These are phyloP conservation scores for Steatocranus sp. DNA, from an alignment of 2,797 vertebrate genomes.

Conservation along the genomic window DNA sequence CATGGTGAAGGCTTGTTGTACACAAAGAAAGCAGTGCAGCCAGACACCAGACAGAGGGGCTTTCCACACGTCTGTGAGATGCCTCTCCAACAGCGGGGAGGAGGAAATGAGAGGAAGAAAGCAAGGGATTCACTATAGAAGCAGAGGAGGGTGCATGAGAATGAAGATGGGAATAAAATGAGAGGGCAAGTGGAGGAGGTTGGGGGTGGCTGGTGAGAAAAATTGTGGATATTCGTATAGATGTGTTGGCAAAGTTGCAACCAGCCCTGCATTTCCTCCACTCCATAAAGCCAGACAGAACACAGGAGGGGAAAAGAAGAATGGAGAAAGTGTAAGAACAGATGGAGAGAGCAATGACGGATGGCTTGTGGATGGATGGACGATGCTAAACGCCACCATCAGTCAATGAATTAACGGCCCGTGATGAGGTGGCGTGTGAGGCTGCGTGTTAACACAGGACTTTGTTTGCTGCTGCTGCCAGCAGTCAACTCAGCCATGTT, in stretches of 20 bases:
- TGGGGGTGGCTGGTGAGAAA: not conserved
- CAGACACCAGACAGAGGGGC: constrained; percentile 19
- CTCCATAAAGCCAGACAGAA: not conserved
- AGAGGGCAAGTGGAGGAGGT: not conserved
- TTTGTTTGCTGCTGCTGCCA: constrained; percentile 25
- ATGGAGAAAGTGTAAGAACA: constrained; percentile 20
- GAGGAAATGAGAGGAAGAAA: not conserved
- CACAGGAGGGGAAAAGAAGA: not conserved
- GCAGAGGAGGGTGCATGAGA: not conserved
- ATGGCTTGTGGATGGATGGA: constrained; percentile 44
- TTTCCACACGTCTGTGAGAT: constrained; percentile 5
- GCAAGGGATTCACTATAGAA: not conserved
- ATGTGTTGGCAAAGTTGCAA: constrained; percentile 1
- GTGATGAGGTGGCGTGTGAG: constrained; percentile 34
- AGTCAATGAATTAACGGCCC: constrained; percentile 61
- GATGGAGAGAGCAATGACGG: constrained; percentile 45
- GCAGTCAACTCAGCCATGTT: constrained; percentile 46
- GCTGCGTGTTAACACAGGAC: constrained; percentile 31
- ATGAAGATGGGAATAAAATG: not conserved
- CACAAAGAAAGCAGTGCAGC: constrained; percentile 31
- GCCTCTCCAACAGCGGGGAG: not conserved
- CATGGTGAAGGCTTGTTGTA: constrained; percentile 29
- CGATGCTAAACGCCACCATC: constrained; percentile 43
- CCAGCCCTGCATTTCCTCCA: not conserved
- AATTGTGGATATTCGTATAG: not conserved